Percentiles rank a stretch among this genome's conserved stretches.
Evolutionary conservation across 2,888 invertebrate species (phyloP).

Genomic region (Agonopterix subpropinquella): DNA sequence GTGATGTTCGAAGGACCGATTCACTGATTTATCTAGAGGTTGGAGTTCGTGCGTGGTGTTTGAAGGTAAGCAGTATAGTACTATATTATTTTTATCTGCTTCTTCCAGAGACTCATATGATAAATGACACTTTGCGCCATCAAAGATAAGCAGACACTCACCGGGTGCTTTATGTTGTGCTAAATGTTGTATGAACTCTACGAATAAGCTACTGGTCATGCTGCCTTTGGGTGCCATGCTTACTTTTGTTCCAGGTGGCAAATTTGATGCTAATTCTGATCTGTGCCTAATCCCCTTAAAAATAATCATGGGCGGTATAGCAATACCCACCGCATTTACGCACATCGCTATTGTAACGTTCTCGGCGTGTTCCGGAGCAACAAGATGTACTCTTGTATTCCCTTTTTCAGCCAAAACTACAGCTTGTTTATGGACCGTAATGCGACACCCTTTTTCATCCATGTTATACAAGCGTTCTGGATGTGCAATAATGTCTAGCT

Average conservation of each 20-base stretch:
- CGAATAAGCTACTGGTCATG: conserved; percentile 10
- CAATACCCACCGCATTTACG: no score
- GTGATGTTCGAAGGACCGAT: conserved; percentile 1
- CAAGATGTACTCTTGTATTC: no score
- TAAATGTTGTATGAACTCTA: conserved; percentile 9
- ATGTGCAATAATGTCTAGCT: no score
- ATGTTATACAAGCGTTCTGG: no score
- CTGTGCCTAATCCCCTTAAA: conserved; percentile 10
- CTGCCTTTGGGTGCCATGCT: conserved; percentile 12
- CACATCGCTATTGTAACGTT: no score
- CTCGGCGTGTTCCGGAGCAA: no score
- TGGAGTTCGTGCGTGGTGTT: conserved; percentile 11
- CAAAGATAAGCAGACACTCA: conserved; percentile 11
- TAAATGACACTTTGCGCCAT: conserved; percentile 12
- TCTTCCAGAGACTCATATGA: conserved; percentile 5
- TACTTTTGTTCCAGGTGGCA: conserved; percentile 12
- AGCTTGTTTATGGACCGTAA: no score
- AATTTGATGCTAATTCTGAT: conserved; percentile 10
- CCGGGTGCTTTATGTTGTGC: conserved; percentile 9
- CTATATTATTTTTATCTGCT: conserved; percentile 12
- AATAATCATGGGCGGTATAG: conserved; percentile 11
- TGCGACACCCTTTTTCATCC: no score
- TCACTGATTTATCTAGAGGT: conserved; percentile 13
- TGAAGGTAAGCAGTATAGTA: conserved; percentile 6
- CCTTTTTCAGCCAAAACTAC: no score